Evolutionary conservation across 2,888 invertebrate genomes (phyloP).

Genomic region (Sinelater perroti): DNA sequence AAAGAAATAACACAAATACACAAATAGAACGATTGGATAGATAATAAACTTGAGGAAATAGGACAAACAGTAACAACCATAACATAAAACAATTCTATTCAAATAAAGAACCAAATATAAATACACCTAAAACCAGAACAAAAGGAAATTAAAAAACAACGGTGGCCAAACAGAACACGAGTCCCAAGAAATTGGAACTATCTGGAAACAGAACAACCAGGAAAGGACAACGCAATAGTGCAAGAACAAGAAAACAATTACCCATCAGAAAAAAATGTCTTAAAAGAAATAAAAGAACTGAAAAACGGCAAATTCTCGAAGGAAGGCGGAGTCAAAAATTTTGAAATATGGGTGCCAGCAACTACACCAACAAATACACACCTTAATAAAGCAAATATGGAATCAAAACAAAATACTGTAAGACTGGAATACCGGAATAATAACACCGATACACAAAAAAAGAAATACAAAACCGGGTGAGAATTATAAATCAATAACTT

Average conservation of each 20-base stretch:
- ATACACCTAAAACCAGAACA: slow-evolving; percentile 13
- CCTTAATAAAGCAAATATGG: slow-evolving; percentile 15
- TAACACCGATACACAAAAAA: neutral
- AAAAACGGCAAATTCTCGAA: slow-evolving; percentile 5
- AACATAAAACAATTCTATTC: slow-evolving; percentile 13
- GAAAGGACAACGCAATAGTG: slow-evolving; percentile 1
- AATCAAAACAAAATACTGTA: slow-evolving; percentile 9
- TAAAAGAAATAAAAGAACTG: slow-evolving; percentile 11
- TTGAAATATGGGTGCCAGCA: slow-evolving; percentile 9
- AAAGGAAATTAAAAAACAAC: slow-evolving; percentile 12
- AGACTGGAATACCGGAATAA: slow-evolving; percentile 11
- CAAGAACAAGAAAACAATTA: slow-evolving; percentile 8
- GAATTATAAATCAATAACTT: too few species aligned
- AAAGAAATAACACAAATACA: slow-evolving; percentile 7
- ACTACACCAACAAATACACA: slow-evolving; percentile 10
- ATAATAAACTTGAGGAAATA: slow-evolving; percentile 11
- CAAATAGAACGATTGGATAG: slow-evolving; percentile 8
- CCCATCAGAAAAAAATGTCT: slow-evolving; percentile 11
- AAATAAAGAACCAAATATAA: slow-evolving; percentile 15
- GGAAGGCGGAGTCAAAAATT: slow-evolving; percentile 10
- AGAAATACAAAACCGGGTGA: neutral
- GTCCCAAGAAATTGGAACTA: slow-evolving; percentile 9
- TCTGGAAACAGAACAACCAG: slow-evolving; percentile 10
- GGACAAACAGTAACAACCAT: slow-evolving; percentile 13
- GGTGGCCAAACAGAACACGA: slow-evolving; percentile 14